phyloP scores from a whole-genome alignment of 1,140 invertebrate species.

The Pissodes strobi region DNA sequence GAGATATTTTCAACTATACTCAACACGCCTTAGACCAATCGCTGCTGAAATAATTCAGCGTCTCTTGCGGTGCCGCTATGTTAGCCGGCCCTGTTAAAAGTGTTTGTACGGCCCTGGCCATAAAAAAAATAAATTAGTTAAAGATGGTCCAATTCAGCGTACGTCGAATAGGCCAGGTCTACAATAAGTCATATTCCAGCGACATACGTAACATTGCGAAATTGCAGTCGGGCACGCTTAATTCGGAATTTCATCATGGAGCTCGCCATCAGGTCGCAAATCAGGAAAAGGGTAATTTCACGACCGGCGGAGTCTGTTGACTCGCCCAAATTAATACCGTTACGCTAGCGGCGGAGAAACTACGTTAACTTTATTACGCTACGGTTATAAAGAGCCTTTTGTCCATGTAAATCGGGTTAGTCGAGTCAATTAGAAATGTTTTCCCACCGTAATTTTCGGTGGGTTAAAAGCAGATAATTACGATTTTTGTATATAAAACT shows the following conservation, averaged over 20 bases:
- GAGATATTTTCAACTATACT: too few species aligned
- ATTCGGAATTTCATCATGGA: slow-evolving; percentile 56
- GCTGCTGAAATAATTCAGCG: too few species aligned
- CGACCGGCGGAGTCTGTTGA: slow-evolving; percentile 31
- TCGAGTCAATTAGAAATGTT: slow-evolving; percentile 20
- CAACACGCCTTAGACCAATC: too few species aligned
- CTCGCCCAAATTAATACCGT: slow-evolving; percentile 32
- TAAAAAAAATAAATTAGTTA: too few species aligned
- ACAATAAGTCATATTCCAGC: slow-evolving; percentile 52
- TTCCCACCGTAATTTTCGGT: background rate
- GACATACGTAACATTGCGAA: slow-evolving; percentile 35
- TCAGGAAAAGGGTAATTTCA: slow-evolving; percentile 54
- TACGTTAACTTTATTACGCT: slow-evolving; percentile 25
- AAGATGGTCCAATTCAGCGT: too few species aligned
- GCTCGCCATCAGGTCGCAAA: slow-evolving; percentile 53
- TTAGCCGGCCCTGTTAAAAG: too few species aligned
- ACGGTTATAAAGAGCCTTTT: slow-evolving; percentile 23
- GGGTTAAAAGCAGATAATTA: too few species aligned
- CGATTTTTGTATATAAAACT: too few species aligned
- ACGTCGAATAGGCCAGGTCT: too few species aligned
- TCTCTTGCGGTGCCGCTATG: too few species aligned
- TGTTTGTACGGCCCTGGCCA: too few species aligned
- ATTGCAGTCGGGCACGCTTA: slow-evolving; percentile 49
- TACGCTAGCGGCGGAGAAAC: slow-evolving; percentile 23
- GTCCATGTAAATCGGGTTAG: slow-evolving; percentile 9